Evolutionary conservation across 2,888 invertebrate genomes (phyloP), one percentile per base, ranked within the genome.

Genomic region (Caenorhabditis wallacei): DNA sequence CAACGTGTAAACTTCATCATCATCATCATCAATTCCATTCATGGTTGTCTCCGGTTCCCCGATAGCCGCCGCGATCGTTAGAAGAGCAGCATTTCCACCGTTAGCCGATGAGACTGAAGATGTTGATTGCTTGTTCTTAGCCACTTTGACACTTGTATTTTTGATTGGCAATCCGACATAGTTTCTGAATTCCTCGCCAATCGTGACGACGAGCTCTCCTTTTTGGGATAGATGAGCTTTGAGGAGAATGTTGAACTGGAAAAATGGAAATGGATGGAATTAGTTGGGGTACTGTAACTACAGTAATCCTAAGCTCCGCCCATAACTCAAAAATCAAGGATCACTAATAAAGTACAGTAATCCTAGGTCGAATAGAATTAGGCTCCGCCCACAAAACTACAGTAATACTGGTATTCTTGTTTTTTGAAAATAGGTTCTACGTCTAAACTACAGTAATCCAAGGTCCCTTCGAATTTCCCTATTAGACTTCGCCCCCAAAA

Each of bases 161-260:
- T 8, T 30, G 3, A 3, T 30, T 11, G 5, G 10, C 40, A 40
- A 2, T 40, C 76, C 76, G 18, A 66, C 57, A 11, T 59, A 76
- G 13, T 51, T 59, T 22, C 43, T 13, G 54, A 53, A 76, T 43
- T 69, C 76, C 10, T 56, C 30, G 11, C 68, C 76, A 2, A 68
- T 13, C 2, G 76, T 30, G 18, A 76, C 69, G 54, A 76, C 76
- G 54, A 76, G 68, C 35, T 76, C 76, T 4, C 76, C 76, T 40
- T 61, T 37, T 16, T 13, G 0, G 7, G 76, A 68, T 0, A n/a
- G 40, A 0, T 18, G 13, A 16, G 72, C 43, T 63, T 63, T 68
- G 40, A 51, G 26, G 10, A 80, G 54, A 18, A 80, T 61, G 56
- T 80, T 24, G 74, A 80, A 80, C 80, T 80, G 80, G 24, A 75